Conservation (phyloP, 2,113 vertebrate genomes). For the Alaudala cheleensis region DNA sequence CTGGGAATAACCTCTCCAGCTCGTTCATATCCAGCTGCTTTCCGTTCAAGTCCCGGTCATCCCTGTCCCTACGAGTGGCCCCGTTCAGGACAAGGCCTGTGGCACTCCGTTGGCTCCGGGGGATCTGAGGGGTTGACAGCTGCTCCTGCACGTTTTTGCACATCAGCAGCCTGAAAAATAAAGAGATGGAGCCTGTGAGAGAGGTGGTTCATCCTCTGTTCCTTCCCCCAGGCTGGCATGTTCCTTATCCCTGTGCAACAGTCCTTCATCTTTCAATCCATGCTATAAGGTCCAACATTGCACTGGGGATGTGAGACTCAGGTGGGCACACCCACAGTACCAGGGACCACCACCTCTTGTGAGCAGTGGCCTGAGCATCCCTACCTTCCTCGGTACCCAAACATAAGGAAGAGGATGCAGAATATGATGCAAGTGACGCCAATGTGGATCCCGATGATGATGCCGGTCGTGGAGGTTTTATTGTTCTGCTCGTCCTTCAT, state of each 20-base stretch:
- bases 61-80: slow-evolving; percentile 61
- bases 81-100: slow-evolving; percentile 76
- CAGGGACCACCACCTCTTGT: neutral
- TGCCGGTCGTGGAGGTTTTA: slow-evolving; percentile 90
- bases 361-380: neutral
- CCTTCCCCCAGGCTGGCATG: neutral
- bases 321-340: neutral
- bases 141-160: slow-evolving; percentile 88
- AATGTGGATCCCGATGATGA: slow-evolving; percentile 95
- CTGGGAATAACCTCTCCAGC: slow-evolving; percentile 86
- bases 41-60: slow-evolving; percentile 55
- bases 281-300: neutral
- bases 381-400: slow-evolving; percentile 94
- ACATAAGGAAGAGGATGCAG: slow-evolving; percentile 95
- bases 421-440: slow-evolving; percentile 97
- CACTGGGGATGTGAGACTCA: neutral
- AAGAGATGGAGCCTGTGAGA: neutral
- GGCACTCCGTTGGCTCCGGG: slow-evolving; percentile 71
- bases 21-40: slow-evolving; percentile 85
- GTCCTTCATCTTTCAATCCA: neutral
- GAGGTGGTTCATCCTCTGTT: neutral
- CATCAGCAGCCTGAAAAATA: slow-evolving; percentile 82
- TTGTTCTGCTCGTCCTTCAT: slow-evolving; percentile 84
- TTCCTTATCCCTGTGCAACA: neutral
- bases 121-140: slow-evolving; percentile 83